Percentiles rank a stretch among this genome's conserved stretches.
These are phyloP conservation scores for Plecotus auritus DNA, from an alignment of 2,113 vertebrate genomes.

Conservation along the genomic window DNA sequence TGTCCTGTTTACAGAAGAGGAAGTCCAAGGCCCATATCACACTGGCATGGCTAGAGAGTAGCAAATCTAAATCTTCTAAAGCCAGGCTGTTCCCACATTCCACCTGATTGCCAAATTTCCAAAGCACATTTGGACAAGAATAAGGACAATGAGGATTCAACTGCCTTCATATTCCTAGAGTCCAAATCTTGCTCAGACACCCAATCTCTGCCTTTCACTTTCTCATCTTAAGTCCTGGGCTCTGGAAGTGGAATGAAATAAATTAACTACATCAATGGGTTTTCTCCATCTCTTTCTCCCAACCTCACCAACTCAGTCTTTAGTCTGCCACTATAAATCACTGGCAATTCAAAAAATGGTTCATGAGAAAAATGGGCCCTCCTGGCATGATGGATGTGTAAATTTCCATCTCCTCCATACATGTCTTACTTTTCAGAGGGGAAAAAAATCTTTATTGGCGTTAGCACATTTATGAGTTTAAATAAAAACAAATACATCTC, in stretches of 20 bases:
- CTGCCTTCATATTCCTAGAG: neutral
- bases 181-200: neutral
- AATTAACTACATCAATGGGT: neutral
- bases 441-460: slow-evolving; percentile 74
- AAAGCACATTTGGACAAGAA: neutral
- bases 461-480: slow-evolving; percentile 80
- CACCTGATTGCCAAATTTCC: neutral
- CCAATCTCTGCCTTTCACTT: neutral
- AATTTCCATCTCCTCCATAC: slow-evolving; percentile 58
- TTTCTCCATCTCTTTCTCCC: neutral
- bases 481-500: slow-evolving; percentile 83
- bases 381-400: slow-evolving; percentile 55
- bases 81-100: neutral
- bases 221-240: neutral
- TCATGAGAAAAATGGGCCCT: slow-evolving; percentile 16
- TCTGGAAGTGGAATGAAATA: neutral
- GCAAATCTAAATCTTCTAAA: neutral
- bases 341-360: neutral
- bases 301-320: neutral
- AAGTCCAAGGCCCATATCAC: neutral
- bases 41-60: neutral
- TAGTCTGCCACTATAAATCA: neutral
- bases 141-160: neutral
- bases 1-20: neutral
- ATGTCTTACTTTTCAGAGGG: slow-evolving; percentile 70